Evolutionary conservation across 2,888 invertebrate genomes (phyloP).

Genomic region (Hirtodrosophila confusa): DNA sequence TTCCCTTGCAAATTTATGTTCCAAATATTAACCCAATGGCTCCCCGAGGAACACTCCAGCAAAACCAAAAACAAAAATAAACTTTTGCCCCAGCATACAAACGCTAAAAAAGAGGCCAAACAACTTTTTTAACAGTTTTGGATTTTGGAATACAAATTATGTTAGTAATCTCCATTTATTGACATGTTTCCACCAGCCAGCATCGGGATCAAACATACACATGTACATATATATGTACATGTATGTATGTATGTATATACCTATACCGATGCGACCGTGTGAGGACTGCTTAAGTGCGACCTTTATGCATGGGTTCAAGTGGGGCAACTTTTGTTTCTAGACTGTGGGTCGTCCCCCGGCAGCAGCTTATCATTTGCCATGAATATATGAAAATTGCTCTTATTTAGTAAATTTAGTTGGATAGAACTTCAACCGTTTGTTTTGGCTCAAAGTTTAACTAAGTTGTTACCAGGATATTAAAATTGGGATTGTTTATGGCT

Average conservation of each 20-base stretch:
- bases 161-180: slow-evolving; percentile 80
- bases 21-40: slow-evolving; percentile 76
- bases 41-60: slow-evolving; percentile 73
- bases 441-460: slow-evolving; percentile 22
- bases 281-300: slow-evolving; percentile 59
- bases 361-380: slow-evolving; percentile 70
- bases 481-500: slow-evolving; percentile 11
- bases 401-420: slow-evolving; percentile 51
- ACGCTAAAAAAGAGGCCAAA: slow-evolving; percentile 40
- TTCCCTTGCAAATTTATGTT: slow-evolving; percentile 76
- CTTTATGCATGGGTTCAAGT: slow-evolving; percentile 67
- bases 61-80: slow-evolving; percentile 35
- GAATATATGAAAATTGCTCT: slow-evolving; percentile 72
- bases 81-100: slow-evolving; percentile 48
- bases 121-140: slow-evolving; percentile 76
- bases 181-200: slow-evolving; percentile 58
- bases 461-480: slow-evolving; percentile 9
- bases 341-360: slow-evolving; percentile 35
- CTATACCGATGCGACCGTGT: slow-evolving; percentile 29
- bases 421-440: slow-evolving; percentile 5
- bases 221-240: slow-evolving; percentile 1
- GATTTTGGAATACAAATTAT: slow-evolving; percentile 79
- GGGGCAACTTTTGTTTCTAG: slow-evolving; percentile 64
- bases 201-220: slow-evolving; percentile 27
- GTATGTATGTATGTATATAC: slow-evolving; percentile 5